These are phyloP conservation scores for Eupithecia exiguata DNA, from an alignment of 2,888 invertebrate species.

Conservation along the genomic window DNA sequence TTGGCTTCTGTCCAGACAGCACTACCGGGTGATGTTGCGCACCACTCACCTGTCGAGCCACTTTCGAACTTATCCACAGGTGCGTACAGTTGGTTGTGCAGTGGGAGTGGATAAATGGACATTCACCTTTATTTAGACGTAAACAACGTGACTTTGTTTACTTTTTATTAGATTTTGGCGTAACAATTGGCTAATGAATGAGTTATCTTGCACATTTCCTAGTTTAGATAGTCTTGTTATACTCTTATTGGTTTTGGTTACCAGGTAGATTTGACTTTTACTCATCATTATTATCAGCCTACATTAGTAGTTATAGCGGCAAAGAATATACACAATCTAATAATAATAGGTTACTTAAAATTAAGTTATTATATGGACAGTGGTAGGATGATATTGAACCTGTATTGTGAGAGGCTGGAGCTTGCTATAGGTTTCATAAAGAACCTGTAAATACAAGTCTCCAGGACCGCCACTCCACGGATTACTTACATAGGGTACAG, in stretches of 20 bases:
- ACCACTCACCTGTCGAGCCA: constrained; percentile 11
- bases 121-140: constrained; percentile 28
- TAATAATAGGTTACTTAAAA: too few species aligned
- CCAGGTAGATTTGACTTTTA: background rate
- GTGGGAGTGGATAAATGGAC: constrained; percentile 9
- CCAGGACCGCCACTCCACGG: too few species aligned
- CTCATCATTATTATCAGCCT: too few species aligned
- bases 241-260: background rate
- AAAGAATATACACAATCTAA: too few species aligned
- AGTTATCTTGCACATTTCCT: background rate
- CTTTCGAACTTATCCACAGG: constrained; percentile 9
- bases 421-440: too few species aligned
- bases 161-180: constrained; percentile 21
- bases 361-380: too few species aligned
- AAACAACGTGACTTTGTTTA: constrained; percentile 22
- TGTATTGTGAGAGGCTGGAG: too few species aligned
- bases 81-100: constrained; percentile 8
- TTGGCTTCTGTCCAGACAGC: constrained; percentile 29
- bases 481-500: too few species aligned
- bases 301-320: too few species aligned
- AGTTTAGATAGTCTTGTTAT: background rate
- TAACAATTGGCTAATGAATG: constrained; percentile 10
- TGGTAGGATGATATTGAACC: too few species aligned
- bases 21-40: constrained; percentile 34
- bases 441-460: too few species aligned